Evolutionary conservation across 2,113 vertebrate genomes (phyloP).

Genomic region (Ifrita kowaldi): DNA sequence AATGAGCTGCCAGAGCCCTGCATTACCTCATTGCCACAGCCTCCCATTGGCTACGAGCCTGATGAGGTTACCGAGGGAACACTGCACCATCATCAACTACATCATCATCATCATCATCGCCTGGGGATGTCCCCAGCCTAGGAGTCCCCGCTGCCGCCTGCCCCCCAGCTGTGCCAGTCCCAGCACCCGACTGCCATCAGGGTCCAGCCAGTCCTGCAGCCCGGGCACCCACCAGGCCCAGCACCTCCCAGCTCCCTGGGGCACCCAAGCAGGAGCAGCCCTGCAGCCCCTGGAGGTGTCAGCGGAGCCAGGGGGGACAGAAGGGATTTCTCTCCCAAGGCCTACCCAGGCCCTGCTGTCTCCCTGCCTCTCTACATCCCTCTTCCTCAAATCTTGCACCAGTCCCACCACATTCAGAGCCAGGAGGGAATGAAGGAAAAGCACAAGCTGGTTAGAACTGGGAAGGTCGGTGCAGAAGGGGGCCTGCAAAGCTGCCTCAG

Average conservation of each 20-base stretch:
- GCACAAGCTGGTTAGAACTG: neutral
- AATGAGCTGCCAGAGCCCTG: neutral
- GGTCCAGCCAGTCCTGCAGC: neutral
- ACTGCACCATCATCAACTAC: neutral
- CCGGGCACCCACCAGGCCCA: neutral
- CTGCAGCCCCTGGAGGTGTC: neutral
- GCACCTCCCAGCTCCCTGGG: accelerated
- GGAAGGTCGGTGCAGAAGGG: neutral
- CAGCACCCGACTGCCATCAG: neutral
- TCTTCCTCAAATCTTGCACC: neutral
- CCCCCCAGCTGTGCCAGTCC: neutral
- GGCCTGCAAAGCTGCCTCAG: conserved; percentile 20
- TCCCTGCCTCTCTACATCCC: neutral
- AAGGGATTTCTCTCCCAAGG: neutral
- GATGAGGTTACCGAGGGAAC: conserved; percentile 17
- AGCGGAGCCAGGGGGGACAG: neutral
- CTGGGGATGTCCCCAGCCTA: neutral
- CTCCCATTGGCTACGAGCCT: neutral
- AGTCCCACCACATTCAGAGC: neutral
- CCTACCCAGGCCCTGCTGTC: neutral
- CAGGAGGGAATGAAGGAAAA: neutral
- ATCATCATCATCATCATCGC: neutral
- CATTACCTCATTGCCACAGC: conserved; percentile 23
- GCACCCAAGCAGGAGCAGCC: neutral
- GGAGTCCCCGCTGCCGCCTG: neutral